phyloP scores from a whole-genome alignment of 2,113 vertebrate genomes.

The Myotis lucifugus region DNA sequence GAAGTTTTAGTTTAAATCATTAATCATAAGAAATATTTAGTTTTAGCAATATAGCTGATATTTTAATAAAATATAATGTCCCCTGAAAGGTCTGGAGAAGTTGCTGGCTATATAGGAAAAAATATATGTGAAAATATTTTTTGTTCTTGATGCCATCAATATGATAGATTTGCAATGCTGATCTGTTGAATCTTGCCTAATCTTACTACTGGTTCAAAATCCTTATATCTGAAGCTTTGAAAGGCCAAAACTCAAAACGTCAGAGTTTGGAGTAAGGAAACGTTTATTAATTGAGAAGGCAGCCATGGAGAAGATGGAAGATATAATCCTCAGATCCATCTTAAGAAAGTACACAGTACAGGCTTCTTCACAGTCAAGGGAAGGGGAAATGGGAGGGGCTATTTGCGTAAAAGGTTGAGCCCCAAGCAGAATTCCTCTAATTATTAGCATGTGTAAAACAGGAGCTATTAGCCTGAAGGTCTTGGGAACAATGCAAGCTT shows the following conservation, averaged over 20 bases:
- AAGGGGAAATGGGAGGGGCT: background rate
- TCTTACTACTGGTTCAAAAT: background rate
- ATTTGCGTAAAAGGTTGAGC: background rate
- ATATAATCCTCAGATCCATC: background rate
- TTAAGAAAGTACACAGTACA: background rate
- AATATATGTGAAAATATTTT: background rate
- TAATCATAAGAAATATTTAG: background rate
- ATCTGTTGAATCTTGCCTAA: conserved; percentile 10
- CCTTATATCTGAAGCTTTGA: background rate
- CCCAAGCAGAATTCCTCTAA: background rate
- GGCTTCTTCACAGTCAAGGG: background rate
- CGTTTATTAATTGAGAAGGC: background rate
- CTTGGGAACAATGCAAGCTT: background rate
- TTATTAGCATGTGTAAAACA: background rate
- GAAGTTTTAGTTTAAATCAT: background rate
- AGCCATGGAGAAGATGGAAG: background rate
- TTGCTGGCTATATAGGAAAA: background rate
- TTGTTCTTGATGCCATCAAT: background rate
- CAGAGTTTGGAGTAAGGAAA: background rate
- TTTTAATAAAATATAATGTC: background rate
- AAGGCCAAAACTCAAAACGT: background rate
- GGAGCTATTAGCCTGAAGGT: background rate
- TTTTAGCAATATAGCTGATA: background rate
- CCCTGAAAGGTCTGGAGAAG: background rate
- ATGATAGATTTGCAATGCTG: background rate